Conservation (phyloP, 2,888 invertebrate species). For the Gonocerus acuteangulatus region DNA sequence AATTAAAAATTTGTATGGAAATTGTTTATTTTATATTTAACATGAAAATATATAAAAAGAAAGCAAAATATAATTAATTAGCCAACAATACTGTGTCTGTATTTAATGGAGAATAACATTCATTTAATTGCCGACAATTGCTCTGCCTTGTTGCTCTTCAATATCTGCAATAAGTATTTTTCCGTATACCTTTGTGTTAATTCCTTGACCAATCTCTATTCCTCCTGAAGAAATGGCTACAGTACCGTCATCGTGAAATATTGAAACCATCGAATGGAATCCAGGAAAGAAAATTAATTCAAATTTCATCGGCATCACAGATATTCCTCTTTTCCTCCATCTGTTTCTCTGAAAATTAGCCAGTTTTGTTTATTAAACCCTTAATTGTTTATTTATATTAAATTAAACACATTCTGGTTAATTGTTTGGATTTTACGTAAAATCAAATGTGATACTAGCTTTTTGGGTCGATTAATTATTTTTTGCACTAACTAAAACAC, state of each 20-base stretch:
- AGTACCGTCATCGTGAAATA: slow-evolving; percentile 63
- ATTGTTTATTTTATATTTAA: not conserved
- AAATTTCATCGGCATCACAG: slow-evolving; percentile 62
- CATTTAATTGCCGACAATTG: no score
- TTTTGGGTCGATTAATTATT: not conserved
- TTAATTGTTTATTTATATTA: no score
- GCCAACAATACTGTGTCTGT: no score
- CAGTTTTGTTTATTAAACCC: no score
- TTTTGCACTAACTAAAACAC: no score
- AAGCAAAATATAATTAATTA: no score
- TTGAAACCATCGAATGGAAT: slow-evolving; percentile 55
- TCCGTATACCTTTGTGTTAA: slow-evolving; percentile 68
- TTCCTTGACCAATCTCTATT: slow-evolving; percentile 73
- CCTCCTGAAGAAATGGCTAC: slow-evolving; percentile 65
- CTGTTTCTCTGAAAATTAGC: slow-evolving; percentile 55
- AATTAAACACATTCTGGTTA: no score
- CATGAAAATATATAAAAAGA: not conserved
- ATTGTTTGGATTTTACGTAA: no score
- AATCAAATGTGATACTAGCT: not conserved
- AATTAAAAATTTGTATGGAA: slow-evolving; percentile 3
- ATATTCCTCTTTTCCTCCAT: slow-evolving; percentile 71
- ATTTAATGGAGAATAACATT: no score
- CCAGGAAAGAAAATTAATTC: slow-evolving; percentile 49
- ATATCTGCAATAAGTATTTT: no score
- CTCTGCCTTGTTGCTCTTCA: no score